Percentiles rank a stretch among this genome's conserved stretches.
Conservation (phyloP, 2,113 vertebrate species). For the Lethenteron camtschaticum region DNA sequence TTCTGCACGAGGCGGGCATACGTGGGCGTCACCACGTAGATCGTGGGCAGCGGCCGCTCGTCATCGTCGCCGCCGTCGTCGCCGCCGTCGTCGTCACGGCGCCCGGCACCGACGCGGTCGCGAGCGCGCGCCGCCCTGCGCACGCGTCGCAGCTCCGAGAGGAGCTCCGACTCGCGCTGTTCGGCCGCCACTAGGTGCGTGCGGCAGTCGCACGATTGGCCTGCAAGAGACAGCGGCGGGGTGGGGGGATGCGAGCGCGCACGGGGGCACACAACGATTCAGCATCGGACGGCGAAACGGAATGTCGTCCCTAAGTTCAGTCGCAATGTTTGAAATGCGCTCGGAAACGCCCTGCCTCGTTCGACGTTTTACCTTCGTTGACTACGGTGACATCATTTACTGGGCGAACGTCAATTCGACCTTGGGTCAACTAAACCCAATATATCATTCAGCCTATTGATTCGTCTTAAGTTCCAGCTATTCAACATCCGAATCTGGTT, state of each 20-base stretch:
- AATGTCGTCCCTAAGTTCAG: no score
- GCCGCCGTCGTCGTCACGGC: slow-evolving; percentile 31
- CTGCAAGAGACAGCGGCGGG: slow-evolving; percentile 18
- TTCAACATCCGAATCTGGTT: no score
- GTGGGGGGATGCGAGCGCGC: neutral
- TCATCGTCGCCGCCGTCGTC: slow-evolving; percentile 18
- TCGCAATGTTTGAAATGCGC: neutral
- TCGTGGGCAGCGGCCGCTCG: slow-evolving; percentile 20
- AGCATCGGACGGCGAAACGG: neutral
- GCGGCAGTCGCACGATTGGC: slow-evolving; percentile 57
- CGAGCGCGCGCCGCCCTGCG: no score
- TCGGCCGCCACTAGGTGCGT: slow-evolving; percentile 15
- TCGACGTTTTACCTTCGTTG: neutral
- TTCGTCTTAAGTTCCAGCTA: no score
- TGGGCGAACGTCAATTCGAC: neutral
- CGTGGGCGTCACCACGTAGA: slow-evolving; percentile 63
- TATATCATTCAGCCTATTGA: no score
- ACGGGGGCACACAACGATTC: neutral
- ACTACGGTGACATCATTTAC: neutral
- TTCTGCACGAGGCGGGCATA: slow-evolving; percentile 45
- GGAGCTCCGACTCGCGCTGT: slow-evolving; percentile 32
- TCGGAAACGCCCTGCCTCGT: neutral
- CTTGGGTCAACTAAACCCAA: no score
- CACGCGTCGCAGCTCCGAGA: slow-evolving; percentile 28
- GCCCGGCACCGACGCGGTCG: slow-evolving; percentile 8